Evolutionary conservation across 2,113 vertebrate species (phyloP), one percentile per base, ranked within the genome.

Genomic region (Natator depressus): DNA sequence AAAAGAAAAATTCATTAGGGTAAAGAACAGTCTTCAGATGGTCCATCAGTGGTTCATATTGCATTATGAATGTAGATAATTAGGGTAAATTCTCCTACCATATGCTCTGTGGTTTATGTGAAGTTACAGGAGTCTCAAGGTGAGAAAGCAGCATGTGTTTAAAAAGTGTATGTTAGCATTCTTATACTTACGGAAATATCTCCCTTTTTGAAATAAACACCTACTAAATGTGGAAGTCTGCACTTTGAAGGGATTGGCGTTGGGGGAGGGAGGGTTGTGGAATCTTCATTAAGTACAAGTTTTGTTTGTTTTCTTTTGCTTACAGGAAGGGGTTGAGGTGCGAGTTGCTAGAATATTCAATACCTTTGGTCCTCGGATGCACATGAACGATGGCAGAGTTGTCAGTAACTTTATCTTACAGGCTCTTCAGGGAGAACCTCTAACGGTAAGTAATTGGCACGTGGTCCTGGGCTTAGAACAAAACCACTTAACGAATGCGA

Each of bases 321-420:
- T 91, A 65, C 98, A 99, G 99, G 99, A 99, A 97, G 99, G 99
- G 12, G 99, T 99, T 35, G 99, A 99, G 97, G 99, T 99, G 78
- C 98, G 99, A 3, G 99, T 99, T 97, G 99, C 99, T 6, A 98
- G 99, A 88, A 99, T 99, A 98, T 99, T 99, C 98, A 99, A 99
- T 97, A 99, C 99, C 0, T 99, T 99, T 82, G 99, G 99, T 54
- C 99, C 99, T 24, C 98, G 99, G 51, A 99, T 99, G 99, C 99
- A 99, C 97, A 99, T 99, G 99, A 99, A 99, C 0, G 99, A 99
- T 3, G 99, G 99, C 24, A 98, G 99, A n/a, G 99, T 99, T 42
- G 99, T 99, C 98, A 99, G 99, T 98, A 99, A 99, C 98, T 99
- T 99, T 97, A 99, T 99, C 97, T 98, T 99, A 83, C 99, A 99